phyloP scores from a whole-genome alignment of 2,113 vertebrate genomes.

The Sakesphorus luctuosus region DNA sequence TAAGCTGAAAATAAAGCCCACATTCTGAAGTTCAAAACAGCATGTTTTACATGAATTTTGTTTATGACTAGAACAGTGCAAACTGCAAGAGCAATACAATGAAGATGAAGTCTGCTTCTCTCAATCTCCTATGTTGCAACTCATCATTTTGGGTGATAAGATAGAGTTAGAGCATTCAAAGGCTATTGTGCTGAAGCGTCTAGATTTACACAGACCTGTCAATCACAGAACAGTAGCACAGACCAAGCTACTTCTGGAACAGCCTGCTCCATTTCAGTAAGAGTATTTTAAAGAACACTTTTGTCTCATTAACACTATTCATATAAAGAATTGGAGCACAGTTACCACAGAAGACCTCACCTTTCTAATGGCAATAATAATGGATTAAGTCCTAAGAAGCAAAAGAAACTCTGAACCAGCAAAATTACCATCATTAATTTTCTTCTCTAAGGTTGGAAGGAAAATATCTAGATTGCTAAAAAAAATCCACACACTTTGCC shows the following conservation, averaged over 20 bases:
- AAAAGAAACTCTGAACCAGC: neutral
- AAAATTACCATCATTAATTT: neutral
- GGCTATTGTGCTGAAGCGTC: neutral
- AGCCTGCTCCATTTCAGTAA: neutral
- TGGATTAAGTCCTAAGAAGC: neutral
- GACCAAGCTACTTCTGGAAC: neutral
- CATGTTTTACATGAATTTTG: neutral
- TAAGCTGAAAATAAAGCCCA: slow-evolving; percentile 74
- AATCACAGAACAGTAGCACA: neutral
- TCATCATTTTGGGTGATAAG: neutral
- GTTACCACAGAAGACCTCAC: neutral
- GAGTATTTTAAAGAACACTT: neutral
- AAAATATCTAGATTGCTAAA: neutral
- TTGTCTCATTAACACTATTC: neutral
- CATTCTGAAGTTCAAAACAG: neutral
- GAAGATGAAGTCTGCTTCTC: neutral
- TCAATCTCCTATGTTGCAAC: neutral
- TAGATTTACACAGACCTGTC: neutral
- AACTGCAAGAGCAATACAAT: neutral
- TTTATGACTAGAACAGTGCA: neutral
- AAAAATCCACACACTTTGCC: neutral
- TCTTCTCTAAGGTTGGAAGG: neutral
- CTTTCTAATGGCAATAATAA: neutral
- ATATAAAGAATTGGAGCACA: neutral
- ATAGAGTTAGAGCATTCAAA: neutral